Base-by-base conservation (phyloP, 2,797 vertebrate genomes). In the Pangasius krempfi region DNA sequence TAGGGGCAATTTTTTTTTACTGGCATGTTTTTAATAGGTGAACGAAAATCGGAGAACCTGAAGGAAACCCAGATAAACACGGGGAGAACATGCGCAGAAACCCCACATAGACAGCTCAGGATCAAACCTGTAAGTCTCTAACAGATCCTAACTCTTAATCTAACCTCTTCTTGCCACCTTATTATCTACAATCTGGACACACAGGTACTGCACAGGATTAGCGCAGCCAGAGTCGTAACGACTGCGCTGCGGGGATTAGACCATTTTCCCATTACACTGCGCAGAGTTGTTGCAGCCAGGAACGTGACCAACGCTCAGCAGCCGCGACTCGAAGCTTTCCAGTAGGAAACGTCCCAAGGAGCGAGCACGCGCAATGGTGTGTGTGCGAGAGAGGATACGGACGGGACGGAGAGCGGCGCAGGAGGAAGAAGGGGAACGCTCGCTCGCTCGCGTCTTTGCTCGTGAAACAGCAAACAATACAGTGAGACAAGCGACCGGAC, bases 331-430 rank as follows among this genome's bases (percentile, higher is more conserved):
- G 84, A 88, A 89, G 88, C 89, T 89, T 88, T 91, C 91, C 92
- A 91, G 90, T 84, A 90, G 92, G 93, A 91, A 90, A 93, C 92
- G 92, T 92, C 87, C 92, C 94, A 83, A 90, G 92, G 90, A 90
- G 86, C 76, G 91, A 92, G 92, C 92, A 93, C 80, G 92, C 93
- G 92, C 93, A 91, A 66, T 93, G 91, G 72, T 89, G 88, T 88
- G 79, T 73, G 72, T 89, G 88, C 87, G 79, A 68, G 80, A 68
- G 90, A 64, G 22, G 93, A 94, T 88, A 78, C 91, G 88, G 84
- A 86, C 93, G 91, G 93, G 94, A 95, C 93, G 92, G 92, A 93
- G 90, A 89, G 90, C 90, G 47, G 88, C 22, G 86, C 88, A 54
- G 88, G 85, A 90, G 89, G 79, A 90, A 88, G 79, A 90, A 88